Percentiles rank a stretch among this genome's conserved stretches.
Evolutionary conservation across 2,797 vertebrate species (phyloP).

Genomic region (Falco peregrinus): DNA sequence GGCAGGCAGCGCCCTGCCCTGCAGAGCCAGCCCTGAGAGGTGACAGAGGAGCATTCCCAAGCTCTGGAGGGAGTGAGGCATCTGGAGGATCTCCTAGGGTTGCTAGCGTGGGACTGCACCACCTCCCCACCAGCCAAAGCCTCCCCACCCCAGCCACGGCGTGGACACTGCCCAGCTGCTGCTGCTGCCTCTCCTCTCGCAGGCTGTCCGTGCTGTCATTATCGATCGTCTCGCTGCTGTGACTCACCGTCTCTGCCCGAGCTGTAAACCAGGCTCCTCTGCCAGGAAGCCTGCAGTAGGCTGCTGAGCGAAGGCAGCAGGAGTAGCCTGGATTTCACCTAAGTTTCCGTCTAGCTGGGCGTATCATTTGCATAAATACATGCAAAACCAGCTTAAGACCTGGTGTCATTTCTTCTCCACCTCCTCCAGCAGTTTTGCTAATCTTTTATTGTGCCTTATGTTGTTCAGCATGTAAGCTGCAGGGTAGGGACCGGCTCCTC

Average conservation of each 20-base stretch:
- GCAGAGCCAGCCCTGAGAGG: not conserved
- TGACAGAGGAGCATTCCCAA: not conserved
- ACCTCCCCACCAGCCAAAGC: not conserved
- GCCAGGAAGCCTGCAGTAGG: not conserved
- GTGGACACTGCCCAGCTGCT: accelerated
- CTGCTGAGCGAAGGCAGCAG: not conserved
- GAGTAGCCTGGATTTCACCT: slow-evolving; percentile 1
- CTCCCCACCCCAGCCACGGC: not conserved
- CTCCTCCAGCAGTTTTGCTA: slow-evolving; percentile 12
- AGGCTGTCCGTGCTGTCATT: not conserved
- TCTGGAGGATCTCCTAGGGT: not conserved
- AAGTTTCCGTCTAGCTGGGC: not conserved
- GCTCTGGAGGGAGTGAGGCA: not conserved
- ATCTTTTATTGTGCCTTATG: not conserved
- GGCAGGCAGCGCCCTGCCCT: not conserved
- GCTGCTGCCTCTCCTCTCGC: not conserved
- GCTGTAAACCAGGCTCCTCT: not conserved
- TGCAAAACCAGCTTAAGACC: slow-evolving; percentile 18
- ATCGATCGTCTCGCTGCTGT: not conserved
- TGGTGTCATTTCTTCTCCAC: not conserved
- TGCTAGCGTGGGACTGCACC: not conserved
- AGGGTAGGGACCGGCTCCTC: not conserved
- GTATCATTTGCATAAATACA: not conserved
- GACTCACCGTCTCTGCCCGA: not conserved
- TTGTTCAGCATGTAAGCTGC: not conserved